A percentile compares a stretch with the other conserved stretches of the same genome.
Evolutionary conservation across 2,113 vertebrate species (phyloP).

Genomic region (Prionailurus viverrinus): DNA sequence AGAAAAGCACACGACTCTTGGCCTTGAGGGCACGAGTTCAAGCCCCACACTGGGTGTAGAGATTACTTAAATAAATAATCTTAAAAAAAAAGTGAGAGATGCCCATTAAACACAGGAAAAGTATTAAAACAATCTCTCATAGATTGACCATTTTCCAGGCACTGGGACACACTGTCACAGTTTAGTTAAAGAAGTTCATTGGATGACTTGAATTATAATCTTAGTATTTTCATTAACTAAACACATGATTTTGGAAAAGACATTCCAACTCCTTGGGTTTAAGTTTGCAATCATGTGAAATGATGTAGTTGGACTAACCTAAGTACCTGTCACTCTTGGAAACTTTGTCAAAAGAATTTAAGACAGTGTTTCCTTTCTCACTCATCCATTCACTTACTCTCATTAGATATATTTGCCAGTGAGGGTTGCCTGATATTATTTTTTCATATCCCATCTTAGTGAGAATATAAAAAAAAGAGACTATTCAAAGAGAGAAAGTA

Average conservation of each 20-base stretch:
- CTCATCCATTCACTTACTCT: neutral
- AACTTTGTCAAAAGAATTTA: neutral
- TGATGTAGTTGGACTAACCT: neutral
- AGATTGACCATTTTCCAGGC: neutral
- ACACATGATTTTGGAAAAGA: neutral
- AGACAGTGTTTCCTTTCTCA: slow-evolving; percentile 16
- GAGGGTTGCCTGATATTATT: neutral
- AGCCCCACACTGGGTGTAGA: neutral
- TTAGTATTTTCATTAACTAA: neutral
- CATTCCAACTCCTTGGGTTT: neutral
- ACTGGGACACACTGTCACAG: neutral
- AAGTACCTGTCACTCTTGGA: neutral
- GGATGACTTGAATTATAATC: neutral
- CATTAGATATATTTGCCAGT: neutral
- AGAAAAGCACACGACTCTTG: neutral
- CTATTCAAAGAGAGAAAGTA: slow-evolving; percentile 60
- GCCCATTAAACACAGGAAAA: neutral
- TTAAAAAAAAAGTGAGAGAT: neutral
- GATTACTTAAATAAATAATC: neutral
- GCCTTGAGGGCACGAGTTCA: neutral
- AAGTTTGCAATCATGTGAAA: neutral
- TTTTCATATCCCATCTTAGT: neutral
- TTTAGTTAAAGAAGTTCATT: neutral
- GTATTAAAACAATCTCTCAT: neutral
- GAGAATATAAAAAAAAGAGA: slow-evolving; percentile 69